These are phyloP conservation scores for Corydoras sp. DNA, from an alignment of 2,113 vertebrate species.

Conservation along the genomic window DNA sequence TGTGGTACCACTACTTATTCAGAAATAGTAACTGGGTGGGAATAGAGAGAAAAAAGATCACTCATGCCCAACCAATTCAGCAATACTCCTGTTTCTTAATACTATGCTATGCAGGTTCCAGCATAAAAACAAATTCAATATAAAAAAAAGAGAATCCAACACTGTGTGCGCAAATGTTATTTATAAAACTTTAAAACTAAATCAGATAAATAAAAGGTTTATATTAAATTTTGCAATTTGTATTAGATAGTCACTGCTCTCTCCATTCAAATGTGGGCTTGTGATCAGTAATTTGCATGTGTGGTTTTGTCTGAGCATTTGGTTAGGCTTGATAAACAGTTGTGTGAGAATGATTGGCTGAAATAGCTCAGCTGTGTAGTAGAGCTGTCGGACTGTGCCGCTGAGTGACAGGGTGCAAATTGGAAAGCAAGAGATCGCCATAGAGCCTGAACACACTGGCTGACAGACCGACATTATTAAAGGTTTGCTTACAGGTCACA, in stretches of 20 bases:
- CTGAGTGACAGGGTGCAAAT: slow-evolving; percentile 28
- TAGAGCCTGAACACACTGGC: background rate
- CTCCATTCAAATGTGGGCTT: background rate
- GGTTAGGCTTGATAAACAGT: slow-evolving; percentile 9
- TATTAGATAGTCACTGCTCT: background rate
- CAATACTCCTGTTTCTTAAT: too few species aligned
- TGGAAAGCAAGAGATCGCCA: slow-evolving; percentile 17
- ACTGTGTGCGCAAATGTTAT: too few species aligned
- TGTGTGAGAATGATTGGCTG: slow-evolving; percentile 10
- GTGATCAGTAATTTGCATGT: background rate
- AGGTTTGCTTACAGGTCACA: background rate
- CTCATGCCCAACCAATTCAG: too few species aligned
- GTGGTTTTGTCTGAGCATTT: slow-evolving; percentile 9
- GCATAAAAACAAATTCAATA: too few species aligned
- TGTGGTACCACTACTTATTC: too few species aligned
- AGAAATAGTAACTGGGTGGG: too few species aligned
- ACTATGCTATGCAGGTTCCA: too few species aligned
- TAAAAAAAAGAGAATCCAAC: too few species aligned
- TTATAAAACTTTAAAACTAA: too few species aligned
- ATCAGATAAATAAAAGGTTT: too few species aligned
- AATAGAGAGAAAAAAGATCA: too few species aligned
- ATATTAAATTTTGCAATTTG: background rate
- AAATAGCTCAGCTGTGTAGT: slow-evolving; percentile 22
- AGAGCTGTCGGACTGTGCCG: slow-evolving; percentile 2
- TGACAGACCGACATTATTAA: background rate